phyloP scores from a whole-genome alignment of 2,113 vertebrate species.

The Cygnus atratus region DNA sequence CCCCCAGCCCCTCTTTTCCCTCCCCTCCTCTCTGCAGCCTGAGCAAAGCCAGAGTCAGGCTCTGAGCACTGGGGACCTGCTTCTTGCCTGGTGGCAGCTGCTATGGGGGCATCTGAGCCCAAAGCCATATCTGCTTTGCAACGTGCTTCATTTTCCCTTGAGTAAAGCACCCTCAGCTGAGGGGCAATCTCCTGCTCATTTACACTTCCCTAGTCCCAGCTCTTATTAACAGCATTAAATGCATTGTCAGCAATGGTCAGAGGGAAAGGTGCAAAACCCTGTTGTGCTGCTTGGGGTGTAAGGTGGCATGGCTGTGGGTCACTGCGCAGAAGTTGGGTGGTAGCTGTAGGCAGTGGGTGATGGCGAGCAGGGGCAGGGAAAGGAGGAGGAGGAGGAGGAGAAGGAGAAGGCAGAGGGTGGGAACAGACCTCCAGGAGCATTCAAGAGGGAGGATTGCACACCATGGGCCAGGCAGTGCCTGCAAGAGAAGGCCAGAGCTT shows the following conservation, averaged over 20 bases:
- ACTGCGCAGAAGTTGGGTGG: background rate
- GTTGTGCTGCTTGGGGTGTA: background rate
- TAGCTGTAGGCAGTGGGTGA: background rate
- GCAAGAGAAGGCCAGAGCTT: background rate
- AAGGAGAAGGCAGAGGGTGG: background rate
- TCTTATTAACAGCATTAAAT: rapidly evolving
- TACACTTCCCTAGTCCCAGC: background rate
- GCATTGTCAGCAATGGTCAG: background rate
- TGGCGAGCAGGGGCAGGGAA: background rate
- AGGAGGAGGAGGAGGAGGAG: background rate
- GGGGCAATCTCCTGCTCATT: background rate
- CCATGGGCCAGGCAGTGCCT: rapidly evolving
- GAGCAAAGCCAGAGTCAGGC: background rate
- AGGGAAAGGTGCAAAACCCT: background rate
- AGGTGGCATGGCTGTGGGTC: background rate
- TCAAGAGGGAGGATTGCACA: background rate
- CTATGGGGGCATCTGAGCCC: background rate
- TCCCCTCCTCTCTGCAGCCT: background rate
- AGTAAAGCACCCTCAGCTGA: background rate
- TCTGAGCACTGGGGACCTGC: background rate
- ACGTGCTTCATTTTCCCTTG: background rate
- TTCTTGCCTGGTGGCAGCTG: background rate
- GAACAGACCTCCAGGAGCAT: background rate
- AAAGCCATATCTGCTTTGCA: background rate
- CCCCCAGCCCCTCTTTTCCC: background rate